Evolutionary conservation across 2,113 vertebrate genomes (phyloP), one percentile per base, ranked within the genome.

Genomic region (Laticauda colubrina): DNA sequence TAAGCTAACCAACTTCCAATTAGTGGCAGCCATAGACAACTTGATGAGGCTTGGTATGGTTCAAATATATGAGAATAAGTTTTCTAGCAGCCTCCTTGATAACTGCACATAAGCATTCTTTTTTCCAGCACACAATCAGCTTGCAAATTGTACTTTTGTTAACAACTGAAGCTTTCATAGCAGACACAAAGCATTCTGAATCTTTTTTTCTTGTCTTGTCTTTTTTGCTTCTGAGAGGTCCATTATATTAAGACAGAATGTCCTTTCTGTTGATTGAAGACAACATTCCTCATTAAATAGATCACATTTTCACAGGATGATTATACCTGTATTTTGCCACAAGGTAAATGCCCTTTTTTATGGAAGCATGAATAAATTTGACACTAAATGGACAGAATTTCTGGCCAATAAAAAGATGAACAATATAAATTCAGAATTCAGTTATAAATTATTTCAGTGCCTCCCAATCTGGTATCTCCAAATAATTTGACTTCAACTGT

Each of bases 281-380:
- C n/a, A n/a, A 34, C 20, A 89, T 15, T 90, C 93, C 89, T 95
- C 94, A 91, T 81, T n/a, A 93, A 94, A 90, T 6, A 45, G 89
- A 93, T 89, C 56, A 1, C 12, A 81, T 92, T 94, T 89, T 95
- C 90, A 94, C 93, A 95, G 90, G 4, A 93, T 94, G 81, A 90
- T 89, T 93, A 55, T 92, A 45, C 45, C 5, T 45, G 45, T 45
- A 9, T 39, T 64, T 6, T 55, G 91, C 21, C 57, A 88, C 85
- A 64, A 69, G 64, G 86, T 88, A n/a, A 64, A 6, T 26, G 18
- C 39, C 45, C n/a, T 7, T 2, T 92, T 45, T 57, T 69, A 39
- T 64, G 26, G 34, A 39, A 43, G 51, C 12, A 14, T 3, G 56
- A 59, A 8, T 69, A 21, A 10, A 39, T 6, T 6, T 43, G 48